phyloP scores from a whole-genome alignment of 2,888 invertebrate species.

The Drosophila mettleri region DNA sequence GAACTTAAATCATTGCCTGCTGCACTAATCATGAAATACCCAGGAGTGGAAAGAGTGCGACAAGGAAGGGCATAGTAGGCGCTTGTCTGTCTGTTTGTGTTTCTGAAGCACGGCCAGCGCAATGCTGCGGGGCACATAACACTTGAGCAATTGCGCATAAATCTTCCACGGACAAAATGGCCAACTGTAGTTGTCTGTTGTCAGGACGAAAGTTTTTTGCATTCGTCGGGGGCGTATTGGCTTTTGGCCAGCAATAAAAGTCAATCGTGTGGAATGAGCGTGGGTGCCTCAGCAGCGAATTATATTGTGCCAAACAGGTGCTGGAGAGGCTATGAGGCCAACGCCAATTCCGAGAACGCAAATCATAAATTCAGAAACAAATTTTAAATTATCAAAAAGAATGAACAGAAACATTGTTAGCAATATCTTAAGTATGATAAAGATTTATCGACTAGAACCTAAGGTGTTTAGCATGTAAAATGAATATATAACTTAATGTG shows the following conservation, averaged over 20 bases:
- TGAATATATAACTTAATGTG: background rate
- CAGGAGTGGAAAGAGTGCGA: background rate
- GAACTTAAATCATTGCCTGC: conserved; percentile 46
- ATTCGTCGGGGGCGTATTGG: conserved; percentile 33
- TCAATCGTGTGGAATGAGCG: conserved; percentile 47
- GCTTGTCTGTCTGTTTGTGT: too few species aligned
- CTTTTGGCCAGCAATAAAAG: conserved; percentile 60
- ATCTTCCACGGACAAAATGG: conserved; percentile 76
- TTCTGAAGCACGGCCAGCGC: conserved; percentile 49
- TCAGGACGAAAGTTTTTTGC: conserved; percentile 37
- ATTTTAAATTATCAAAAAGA: background rate
- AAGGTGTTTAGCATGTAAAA: background rate
- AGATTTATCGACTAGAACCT: background rate
- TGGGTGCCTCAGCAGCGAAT: conserved; percentile 3
- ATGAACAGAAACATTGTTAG: accelerated
- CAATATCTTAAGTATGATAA: background rate
- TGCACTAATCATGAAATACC: conserved; percentile 52
- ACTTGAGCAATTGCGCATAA: conserved; percentile 71
- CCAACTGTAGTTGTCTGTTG: conserved; percentile 61
- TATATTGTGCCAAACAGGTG: background rate
- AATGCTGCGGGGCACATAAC: conserved; percentile 64
- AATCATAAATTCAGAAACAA: background rate
- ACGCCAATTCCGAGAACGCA: background rate
- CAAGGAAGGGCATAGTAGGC: background rate
- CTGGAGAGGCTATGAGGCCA: background rate